phyloP scores from a whole-genome alignment of 2,888 invertebrate genomes.

The Drosophila anceps region DNA sequence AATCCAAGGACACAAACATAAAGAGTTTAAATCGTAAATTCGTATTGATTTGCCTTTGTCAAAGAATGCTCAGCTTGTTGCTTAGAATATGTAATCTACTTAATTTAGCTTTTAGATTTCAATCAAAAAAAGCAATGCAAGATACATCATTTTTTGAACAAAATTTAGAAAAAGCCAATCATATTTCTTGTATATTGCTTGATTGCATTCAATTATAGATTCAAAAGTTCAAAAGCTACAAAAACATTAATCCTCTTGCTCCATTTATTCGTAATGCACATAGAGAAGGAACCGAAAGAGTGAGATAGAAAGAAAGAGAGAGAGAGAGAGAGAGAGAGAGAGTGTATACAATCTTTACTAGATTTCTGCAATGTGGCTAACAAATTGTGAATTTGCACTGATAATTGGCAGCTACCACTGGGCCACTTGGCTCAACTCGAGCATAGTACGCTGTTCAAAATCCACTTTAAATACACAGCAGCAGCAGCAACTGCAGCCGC shows the following conservation, averaged over 20 bases:
- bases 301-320: neutral
- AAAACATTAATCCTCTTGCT: neutral
- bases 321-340: neutral
- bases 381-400: slow-evolving; percentile 48
- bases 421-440: slow-evolving; percentile 58
- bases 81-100: neutral
- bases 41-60: neutral
- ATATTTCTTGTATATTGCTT: neutral
- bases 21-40: neutral
- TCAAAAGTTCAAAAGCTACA: slow-evolving; percentile 4
- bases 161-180: no score
- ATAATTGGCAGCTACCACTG: slow-evolving; percentile 73
- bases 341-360: slow-evolving; percentile 4
- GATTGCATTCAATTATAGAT: neutral
- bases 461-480: slow-evolving; percentile 56
- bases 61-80: neutral
- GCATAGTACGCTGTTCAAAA: slow-evolving; percentile 58
- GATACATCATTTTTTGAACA: neutral
- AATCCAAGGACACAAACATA: neutral
- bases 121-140: neutral
- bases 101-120: neutral
- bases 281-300: neutral
- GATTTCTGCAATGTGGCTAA: neutral
- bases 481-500: slow-evolving; percentile 29
- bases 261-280: neutral